Conservation (phyloP, 2,113 vertebrate species). For the Pontoporia blainvillei region DNA sequence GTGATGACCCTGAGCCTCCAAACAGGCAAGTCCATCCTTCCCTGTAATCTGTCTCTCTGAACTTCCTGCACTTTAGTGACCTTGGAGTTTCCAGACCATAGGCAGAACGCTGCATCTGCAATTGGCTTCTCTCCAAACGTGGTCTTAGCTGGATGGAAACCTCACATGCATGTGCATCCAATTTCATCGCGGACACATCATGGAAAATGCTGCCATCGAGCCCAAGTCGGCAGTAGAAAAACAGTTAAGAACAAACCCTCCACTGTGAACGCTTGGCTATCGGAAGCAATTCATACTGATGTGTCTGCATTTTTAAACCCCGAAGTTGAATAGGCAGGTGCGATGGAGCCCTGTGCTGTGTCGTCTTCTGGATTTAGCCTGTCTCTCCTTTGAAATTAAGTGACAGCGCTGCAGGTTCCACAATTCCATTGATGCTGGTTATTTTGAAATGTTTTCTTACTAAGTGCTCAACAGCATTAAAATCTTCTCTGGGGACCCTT, state of each 20-base stretch:
- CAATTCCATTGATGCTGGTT: neutral
- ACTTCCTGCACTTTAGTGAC: conserved; percentile 23
- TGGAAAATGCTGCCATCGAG: neutral
- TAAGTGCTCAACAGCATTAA: neutral
- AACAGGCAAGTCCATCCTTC: neutral
- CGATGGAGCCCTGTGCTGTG: neutral
- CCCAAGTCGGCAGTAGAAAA: conserved; percentile 29
- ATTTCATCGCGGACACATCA: neutral
- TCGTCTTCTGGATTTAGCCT: accelerated
- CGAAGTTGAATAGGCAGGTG: neutral
- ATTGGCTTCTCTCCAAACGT: conserved; percentile 48
- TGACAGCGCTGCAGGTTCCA: neutral
- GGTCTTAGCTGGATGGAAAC: conserved; percentile 48
- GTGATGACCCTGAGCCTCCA: neutral
- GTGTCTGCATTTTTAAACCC: neutral
- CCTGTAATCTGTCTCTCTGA: neutral
- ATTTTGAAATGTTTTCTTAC: conserved; percentile 23
- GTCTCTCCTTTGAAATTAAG: neutral
- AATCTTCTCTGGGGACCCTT: neutral
- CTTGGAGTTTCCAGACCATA: conserved; percentile 8
- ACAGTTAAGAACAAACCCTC: neutral
- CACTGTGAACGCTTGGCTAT: neutral
- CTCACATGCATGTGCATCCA: neutral
- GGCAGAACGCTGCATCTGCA: conserved; percentile 8
- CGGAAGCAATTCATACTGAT: neutral